Evolutionary conservation across 2,113 vertebrate genomes (phyloP).

Genomic region (Odocoileus hemionus): DNA sequence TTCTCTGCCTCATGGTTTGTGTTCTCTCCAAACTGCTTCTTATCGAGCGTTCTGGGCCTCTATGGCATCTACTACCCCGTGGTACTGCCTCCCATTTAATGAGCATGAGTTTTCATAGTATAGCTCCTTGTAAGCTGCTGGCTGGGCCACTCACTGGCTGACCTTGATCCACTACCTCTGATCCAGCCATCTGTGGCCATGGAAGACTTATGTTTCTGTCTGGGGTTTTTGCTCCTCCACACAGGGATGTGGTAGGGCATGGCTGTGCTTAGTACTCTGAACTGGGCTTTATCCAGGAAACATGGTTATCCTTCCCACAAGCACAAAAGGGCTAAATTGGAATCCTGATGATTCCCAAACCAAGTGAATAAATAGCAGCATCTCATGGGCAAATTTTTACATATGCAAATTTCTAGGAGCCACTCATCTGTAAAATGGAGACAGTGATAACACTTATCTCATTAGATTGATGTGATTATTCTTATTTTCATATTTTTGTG

Average conservation of each 20-base stretch:
- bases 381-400: not conserved
- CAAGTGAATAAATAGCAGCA: not conserved
- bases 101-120: not conserved
- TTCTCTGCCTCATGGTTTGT: not conserved
- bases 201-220: not conserved
- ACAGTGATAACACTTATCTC: not conserved
- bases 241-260: not conserved
- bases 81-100: not conserved
- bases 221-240: not conserved
- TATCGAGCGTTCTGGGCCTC: not conserved
- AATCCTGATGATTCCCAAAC: not conserved
- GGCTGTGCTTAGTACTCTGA: not conserved
- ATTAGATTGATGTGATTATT: not conserved
- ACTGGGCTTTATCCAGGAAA: constrained; percentile 15
- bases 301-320: not conserved
- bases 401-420: not conserved
- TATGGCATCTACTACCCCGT: not conserved
- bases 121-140: not conserved
- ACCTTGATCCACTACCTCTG: not conserved
- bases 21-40: not conserved
- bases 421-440: not conserved
- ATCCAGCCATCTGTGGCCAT: not conserved
- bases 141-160: not conserved
- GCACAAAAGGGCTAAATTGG: not conserved
- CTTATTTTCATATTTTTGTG: not conserved